Conservation (phyloP, 2,113 vertebrate genomes). For the Nematolebias whitei region DNA sequence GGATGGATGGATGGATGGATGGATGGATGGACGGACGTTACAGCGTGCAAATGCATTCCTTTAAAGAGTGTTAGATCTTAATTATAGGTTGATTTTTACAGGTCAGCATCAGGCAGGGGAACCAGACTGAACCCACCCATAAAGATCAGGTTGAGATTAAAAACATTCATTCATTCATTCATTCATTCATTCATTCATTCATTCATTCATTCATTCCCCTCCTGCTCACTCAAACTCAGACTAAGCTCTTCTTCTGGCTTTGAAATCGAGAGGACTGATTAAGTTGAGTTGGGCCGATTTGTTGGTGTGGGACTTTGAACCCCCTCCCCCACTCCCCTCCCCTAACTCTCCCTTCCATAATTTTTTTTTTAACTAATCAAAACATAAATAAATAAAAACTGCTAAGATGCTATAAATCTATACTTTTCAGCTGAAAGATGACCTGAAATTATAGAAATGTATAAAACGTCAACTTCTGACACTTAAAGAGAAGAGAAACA, state of each 20-base stretch:
- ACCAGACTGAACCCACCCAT: constrained; percentile 63
- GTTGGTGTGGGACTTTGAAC: constrained; percentile 74
- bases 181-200: too few relatives aligned
- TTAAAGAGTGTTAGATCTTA: constrained; percentile 31
- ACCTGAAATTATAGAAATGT: constrained; percentile 39
- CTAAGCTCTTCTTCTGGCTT: constrained; percentile 72
- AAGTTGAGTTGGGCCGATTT: constrained; percentile 73
- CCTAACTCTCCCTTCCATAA: background rate
- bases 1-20: too few relatives aligned
- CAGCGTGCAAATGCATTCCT: too few relatives aligned
- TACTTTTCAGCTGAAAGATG: constrained; percentile 47
- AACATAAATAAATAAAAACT: constrained; percentile 26
- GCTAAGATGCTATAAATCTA: constrained; percentile 44
- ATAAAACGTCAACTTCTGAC: constrained; percentile 6
- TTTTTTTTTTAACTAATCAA: too few relatives aligned
- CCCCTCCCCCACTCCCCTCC: constrained; percentile 35
- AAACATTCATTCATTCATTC: too few relatives aligned
- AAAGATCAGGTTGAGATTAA: constrained; percentile 69
- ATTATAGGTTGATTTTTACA: constrained; percentile 41
- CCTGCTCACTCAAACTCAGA: constrained; percentile 59
- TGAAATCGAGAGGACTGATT: constrained; percentile 72
- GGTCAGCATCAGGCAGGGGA: constrained; percentile 53
- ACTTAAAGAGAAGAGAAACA: background rate
- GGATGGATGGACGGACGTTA: too few relatives aligned
- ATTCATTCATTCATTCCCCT: constrained; percentile 59